Evolutionary conservation across 2,797 vertebrate genomes (phyloP), one percentile per base, ranked within the genome.

Genomic region (Tenualosa thibaudeaui): DNA sequence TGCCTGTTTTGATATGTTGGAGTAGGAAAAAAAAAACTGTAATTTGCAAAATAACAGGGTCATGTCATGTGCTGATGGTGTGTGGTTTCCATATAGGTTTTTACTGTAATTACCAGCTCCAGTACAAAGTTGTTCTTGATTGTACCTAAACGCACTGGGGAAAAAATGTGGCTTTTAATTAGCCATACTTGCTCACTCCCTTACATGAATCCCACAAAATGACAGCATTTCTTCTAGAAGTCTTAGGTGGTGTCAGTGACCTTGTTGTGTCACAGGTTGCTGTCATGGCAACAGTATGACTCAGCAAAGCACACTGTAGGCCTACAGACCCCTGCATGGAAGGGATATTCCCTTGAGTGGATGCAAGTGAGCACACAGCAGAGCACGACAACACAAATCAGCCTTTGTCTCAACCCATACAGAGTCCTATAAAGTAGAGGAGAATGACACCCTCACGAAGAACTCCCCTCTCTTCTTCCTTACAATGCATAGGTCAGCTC

Each of bases 1-100:
- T 91, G 89, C 90, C 87, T 92, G 89, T 90, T 56, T 78, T 87
- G 82, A 91, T 91, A 89, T 83, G 88, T 89, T 89, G 87, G 54
- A 49, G 83, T 85, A 87, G n/a, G n/a, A n/a, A n/a, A n/a, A n/a
- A n/a, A n/a, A n/a, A n/a, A n/a, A n/a, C n/a, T n/a, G n/a, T n/a
- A n/a, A n/a, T n/a, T n/a, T n/a, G n/a, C n/a, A n/a, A n/a, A n/a
- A n/a, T n/a, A n/a, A n/a, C n/a, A n/a, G n/a, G n/a, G n/a, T 24
- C 62, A 68, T 26, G 26, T 26, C 3, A 13, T 31, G n/a, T 10
- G 7, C 26, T 37, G 24, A 68, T 10, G 10, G 26, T 31, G 62
- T 13, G 31, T 10, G 62, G 9, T 68, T 13, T 62, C 6, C 60
- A 62, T n/a, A 12, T 62, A 62, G 60, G n/a, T 8, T 60, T 60